Conservation (phyloP, 2,888 invertebrate species). For the Spisula subtruncata region DNA sequence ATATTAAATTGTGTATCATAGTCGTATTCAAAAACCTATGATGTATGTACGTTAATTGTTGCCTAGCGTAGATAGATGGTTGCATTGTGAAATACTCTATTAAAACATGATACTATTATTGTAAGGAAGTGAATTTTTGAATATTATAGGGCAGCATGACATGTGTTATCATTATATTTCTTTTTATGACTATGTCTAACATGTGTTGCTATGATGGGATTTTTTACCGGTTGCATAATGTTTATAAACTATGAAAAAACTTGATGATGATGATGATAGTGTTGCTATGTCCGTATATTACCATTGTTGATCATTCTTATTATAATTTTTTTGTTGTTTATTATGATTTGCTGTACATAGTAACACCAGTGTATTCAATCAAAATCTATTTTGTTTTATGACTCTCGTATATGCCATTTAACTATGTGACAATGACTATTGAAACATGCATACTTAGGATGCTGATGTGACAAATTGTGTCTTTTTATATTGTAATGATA, state of each 20-base stretch:
- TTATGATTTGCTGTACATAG: slow-evolving; percentile 48
- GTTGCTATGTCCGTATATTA: slow-evolving; percentile 30
- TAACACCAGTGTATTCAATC: neutral
- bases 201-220: slow-evolving; percentile 7
- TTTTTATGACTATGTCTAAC: slow-evolving; percentile 16
- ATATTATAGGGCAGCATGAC: slow-evolving; percentile 47
- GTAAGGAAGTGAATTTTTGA: slow-evolving; percentile 11
- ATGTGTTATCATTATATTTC: slow-evolving; percentile 32
- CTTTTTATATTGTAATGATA: slow-evolving; percentile 8
- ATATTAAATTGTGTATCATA: slow-evolving; percentile 12
- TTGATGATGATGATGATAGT: slow-evolving; percentile 22
- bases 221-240: slow-evolving; percentile 42
- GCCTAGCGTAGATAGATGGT: neutral
- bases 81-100: slow-evolving; percentile 14
- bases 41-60: slow-evolving; percentile 9
- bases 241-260: slow-evolving; percentile 17
- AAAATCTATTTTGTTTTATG: slow-evolving; percentile 19
- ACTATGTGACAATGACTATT: slow-evolving; percentile 15
- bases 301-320: slow-evolving; percentile 26
- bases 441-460: neutral
- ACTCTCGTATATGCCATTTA: neutral
- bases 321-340: slow-evolving; percentile 23
- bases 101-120: neutral
- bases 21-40: slow-evolving; percentile 8
- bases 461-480: slow-evolving; percentile 10